phyloP scores from a whole-genome alignment of 2,113 vertebrate genomes.

The Microcebus ravelobensis region DNA sequence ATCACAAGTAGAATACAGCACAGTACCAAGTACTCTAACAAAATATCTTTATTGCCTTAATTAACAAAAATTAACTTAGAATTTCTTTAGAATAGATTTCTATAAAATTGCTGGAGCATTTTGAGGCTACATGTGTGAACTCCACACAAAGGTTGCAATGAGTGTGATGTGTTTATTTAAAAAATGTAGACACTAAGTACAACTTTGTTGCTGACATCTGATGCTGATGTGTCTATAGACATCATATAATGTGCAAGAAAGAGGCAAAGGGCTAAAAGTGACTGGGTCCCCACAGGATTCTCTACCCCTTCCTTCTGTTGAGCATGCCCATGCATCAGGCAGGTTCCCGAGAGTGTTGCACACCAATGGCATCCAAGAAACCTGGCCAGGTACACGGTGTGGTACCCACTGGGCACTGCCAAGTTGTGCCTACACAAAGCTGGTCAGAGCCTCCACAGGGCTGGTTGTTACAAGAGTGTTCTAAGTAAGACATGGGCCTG shows the following conservation, averaged over 20 bases:
- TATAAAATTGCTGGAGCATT: slow-evolving; percentile 11
- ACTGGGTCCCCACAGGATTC: background rate
- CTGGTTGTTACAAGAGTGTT: background rate
- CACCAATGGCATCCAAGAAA: background rate
- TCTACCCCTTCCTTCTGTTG: background rate
- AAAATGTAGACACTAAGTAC: background rate
- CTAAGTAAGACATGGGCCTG: background rate
- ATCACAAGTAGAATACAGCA: background rate
- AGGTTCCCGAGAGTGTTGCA: background rate
- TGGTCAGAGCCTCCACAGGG: background rate
- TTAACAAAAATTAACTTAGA: background rate
- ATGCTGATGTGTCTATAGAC: background rate
- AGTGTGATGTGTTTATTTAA: background rate
- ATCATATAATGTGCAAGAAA: background rate
- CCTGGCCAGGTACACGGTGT: fast-evolving
- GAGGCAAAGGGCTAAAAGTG: background rate
- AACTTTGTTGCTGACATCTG: background rate
- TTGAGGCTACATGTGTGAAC: background rate
- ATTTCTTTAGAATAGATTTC: background rate
- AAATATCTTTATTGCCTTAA: background rate
- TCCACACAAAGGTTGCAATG: background rate
- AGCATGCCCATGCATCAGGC: background rate
- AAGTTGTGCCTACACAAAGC: background rate
- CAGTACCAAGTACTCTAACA: background rate
- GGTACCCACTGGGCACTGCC: background rate